Evolutionary conservation across 2,113 vertebrate genomes (phyloP).

Genomic region (Ranitomeya imitator): DNA sequence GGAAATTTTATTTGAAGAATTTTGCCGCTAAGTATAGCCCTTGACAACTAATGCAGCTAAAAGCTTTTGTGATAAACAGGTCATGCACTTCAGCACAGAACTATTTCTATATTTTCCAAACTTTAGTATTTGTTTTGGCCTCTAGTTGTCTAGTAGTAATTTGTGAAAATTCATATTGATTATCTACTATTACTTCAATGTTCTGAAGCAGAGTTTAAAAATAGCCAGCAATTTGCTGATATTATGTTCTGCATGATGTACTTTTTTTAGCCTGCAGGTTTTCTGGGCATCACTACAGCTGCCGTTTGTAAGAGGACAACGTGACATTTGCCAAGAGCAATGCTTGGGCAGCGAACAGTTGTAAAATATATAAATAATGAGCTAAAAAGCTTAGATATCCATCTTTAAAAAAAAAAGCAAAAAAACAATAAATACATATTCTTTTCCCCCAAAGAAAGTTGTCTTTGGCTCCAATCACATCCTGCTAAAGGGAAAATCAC

Average conservation of each 20-base stretch:
- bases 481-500: neutral
- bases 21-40: neutral
- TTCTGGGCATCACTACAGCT: slow-evolving; percentile 44
- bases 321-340: slow-evolving; percentile 41
- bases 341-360: slow-evolving; percentile 9
- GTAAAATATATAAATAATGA: slow-evolving; percentile 2
- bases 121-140: neutral
- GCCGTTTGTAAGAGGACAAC: slow-evolving; percentile 43
- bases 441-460: neutral
- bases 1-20: neutral
- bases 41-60: neutral
- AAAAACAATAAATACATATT: neutral
- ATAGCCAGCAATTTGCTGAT: slow-evolving; percentile 32
- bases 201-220: slow-evolving; percentile 15
- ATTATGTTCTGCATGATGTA: slow-evolving; percentile 45
- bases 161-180: slow-evolving; percentile 46
- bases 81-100: neutral
- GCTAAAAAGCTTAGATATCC: neutral
- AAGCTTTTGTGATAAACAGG: neutral
- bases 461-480: neutral
- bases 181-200: slow-evolving; percentile 7
- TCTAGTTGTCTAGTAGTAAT: neutral
- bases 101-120: neutral
- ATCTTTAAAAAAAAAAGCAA: too few species aligned
- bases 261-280: slow-evolving; percentile 35